Conservation (phyloP, 2,113 vertebrate genomes). For the Otis tarda region DNA sequence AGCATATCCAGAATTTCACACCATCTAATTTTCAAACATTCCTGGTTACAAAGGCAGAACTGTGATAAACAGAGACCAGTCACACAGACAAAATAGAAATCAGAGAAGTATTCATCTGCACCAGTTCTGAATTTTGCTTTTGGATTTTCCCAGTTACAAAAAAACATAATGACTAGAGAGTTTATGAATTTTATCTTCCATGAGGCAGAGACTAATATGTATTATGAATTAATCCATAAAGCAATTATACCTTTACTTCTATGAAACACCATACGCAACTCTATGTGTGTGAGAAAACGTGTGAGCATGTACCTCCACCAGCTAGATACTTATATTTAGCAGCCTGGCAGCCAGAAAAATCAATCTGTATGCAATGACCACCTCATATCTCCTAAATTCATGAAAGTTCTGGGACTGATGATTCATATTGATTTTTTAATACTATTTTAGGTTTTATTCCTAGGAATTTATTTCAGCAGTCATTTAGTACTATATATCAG, state of each 20-base stretch:
- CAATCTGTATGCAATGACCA: conserved; percentile 31
- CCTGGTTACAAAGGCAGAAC: not conserved
- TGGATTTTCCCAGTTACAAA: not conserved
- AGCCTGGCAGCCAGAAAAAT: not conserved
- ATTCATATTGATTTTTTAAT: conserved; percentile 60
- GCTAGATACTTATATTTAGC: not conserved
- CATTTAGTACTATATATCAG: conserved; percentile 9
- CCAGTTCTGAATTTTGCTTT: not conserved
- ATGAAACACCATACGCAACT: not conserved
- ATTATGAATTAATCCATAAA: not conserved
- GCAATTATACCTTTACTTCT: not conserved
- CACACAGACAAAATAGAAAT: not conserved
- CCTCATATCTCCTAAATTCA: conserved; percentile 48
- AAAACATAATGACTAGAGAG: not conserved
- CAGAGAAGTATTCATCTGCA: not conserved
- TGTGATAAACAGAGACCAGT: not conserved
- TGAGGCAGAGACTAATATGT: not conserved
- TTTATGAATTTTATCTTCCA: not conserved
- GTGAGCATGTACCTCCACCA: not conserved
- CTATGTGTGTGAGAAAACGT: not conserved
- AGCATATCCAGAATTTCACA: not conserved
- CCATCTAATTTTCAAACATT: not conserved
- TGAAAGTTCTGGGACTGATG: not conserved
- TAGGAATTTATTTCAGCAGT: conserved; percentile 49
- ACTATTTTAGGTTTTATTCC: conserved; percentile 48